Percentiles rank a stretch among this genome's conserved stretches.
Conservation (phyloP, 53 echinoderm and acorn worm genomes). For the Mesocentrotus franciscanus region DNA sequence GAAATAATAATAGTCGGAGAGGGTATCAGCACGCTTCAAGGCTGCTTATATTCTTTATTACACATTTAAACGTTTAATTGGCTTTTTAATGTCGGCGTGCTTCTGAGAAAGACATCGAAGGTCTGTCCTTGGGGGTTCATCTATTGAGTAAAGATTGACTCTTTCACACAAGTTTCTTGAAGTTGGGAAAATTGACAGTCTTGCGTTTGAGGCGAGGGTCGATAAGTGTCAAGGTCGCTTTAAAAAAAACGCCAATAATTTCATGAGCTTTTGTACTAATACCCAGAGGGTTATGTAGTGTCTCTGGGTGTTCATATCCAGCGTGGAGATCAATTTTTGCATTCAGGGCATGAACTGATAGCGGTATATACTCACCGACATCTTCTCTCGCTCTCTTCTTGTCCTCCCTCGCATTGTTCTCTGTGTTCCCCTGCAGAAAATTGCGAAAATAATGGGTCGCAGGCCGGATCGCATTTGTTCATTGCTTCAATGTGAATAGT, state of each 20-base stretch:
- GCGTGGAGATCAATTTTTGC: not conserved
- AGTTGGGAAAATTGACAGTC: not conserved
- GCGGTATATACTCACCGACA: constrained; percentile 5
- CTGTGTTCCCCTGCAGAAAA: not conserved
- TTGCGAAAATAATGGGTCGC: constrained; percentile 41
- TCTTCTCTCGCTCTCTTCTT: not conserved
- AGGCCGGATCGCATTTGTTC: constrained; percentile 30
- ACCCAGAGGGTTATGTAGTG: not conserved
- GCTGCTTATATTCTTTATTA: not conserved
- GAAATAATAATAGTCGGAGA: not conserved
- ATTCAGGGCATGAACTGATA: not conserved
- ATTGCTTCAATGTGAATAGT: constrained; percentile 51
- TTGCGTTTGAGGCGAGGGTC: not conserved
- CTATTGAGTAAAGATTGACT: not conserved
- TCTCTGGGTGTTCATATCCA: not conserved
- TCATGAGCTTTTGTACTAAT: not conserved
- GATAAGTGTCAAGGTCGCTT: not conserved
- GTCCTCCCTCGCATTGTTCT: constrained; percentile 14
- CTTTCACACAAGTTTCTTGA: not conserved
- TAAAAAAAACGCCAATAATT: not conserved
- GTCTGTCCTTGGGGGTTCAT: not conserved
- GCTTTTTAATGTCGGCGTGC: too few relatives aligned
- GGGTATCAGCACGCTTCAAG: not conserved
- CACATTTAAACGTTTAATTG: not conserved
- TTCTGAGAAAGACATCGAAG: too few relatives aligned